Base-by-base conservation (phyloP, 2,888 invertebrate species). In the Ochropleura plecta region DNA sequence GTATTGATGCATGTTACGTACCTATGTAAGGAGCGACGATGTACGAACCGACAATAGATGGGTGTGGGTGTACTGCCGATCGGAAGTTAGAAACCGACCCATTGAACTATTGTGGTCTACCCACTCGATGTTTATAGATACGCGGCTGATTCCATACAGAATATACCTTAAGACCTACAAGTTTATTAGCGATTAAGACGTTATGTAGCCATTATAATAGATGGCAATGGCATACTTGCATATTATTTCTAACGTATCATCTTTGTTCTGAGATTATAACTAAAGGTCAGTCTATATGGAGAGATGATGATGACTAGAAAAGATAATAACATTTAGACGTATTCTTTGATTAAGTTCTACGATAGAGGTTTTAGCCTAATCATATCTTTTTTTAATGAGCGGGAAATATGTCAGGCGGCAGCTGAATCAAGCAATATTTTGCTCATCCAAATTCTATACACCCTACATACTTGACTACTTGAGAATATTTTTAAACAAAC, bases 11-110 rank as follows among this genome's bases (percentile, higher is more conserved):
- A 48, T 53, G 51, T 65, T 64, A 67, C 83, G 70, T 66, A n/a
- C n/a, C n/a, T n/a, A 76, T 66, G 42, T n/a, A 42, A 84, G 16
- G 42, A 76, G 63, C 74, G 76, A 49, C 68, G 70, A 78, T 70
- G 74, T 75, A 82, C 66, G 68, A 53, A 81, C 68, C 73, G 49
- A 79, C 73, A 81, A 81, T 81, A 63, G 74, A 60, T 64, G 73
- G 85, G 87, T 65, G 87, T 86, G 87, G 85, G 72, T 70, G 79
- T 72, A 65, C 68, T 67, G 74, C 7, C 73, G 66, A 78, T 79
- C 81, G 84, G 82, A 86, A 82, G 79, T 84, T 60, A 81, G 65
- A 74, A 72, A 18, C 65, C 74, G 74, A 80, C 79, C 75, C 77
- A 86, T 82, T 82, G 79, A 82, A 80, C 82, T 80, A 80, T 82